Evolutionary conservation across 2,888 invertebrate genomes (phyloP).

Genomic region (Heliconius cydno): DNA sequence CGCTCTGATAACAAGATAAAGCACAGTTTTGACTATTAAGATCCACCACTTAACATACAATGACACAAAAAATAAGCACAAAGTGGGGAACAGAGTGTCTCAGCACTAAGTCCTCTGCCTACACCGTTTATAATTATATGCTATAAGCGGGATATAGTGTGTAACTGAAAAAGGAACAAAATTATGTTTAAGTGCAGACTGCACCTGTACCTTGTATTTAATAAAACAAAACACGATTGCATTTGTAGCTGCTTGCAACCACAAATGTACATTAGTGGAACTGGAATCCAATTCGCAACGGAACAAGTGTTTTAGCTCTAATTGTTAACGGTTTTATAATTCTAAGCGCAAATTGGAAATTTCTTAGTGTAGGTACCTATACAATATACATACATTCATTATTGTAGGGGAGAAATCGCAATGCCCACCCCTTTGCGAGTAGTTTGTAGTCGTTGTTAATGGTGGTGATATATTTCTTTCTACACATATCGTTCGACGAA

Average conservation of each 20-base stretch:
- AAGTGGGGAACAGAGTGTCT: not conserved
- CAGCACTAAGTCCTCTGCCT: not conserved
- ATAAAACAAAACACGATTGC: constrained; percentile 28
- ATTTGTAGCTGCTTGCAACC: constrained; percentile 38
- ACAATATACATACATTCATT: not conserved
- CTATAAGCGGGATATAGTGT: not conserved
- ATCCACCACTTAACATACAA: not conserved
- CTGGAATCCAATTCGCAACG: constrained; percentile 37
- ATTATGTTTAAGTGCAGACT: not conserved
- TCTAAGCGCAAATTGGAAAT: constrained; percentile 24
- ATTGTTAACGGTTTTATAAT: constrained; percentile 34
- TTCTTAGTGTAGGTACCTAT: not conserved
- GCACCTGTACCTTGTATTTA: constrained; percentile 7
- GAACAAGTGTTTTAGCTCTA: constrained; percentile 35
- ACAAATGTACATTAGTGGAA: constrained; percentile 40
- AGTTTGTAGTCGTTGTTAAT: not conserved
- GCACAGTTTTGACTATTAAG: too few relatives aligned
- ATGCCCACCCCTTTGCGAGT: not conserved
- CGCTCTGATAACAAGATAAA: not conserved
- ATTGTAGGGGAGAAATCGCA: not conserved
- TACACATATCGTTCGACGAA: not conserved
- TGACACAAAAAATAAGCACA: too few relatives aligned
- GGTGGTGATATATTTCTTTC: not conserved
- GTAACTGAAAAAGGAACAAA: not conserved
- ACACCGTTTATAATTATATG: too few relatives aligned